Evolutionary conservation across 2,797 vertebrate species (phyloP).

Genomic region (Oceanodroma leucorhoa): DNA sequence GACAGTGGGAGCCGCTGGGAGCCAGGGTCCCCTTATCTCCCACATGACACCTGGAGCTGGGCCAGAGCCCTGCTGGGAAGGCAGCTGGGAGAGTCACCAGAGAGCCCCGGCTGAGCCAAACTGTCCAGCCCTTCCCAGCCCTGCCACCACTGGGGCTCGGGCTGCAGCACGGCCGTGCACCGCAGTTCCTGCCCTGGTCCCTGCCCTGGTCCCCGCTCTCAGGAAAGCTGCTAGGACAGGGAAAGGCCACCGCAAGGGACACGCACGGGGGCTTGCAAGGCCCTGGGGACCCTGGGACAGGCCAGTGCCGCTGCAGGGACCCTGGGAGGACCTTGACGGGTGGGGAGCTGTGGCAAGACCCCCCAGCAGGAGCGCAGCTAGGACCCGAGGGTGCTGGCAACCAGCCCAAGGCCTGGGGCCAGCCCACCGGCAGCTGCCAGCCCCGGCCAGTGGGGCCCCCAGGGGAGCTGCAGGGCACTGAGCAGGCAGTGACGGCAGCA

Average conservation of each 20-base stretch:
- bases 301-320: not conserved
- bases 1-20: not conserved
- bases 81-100: not conserved
- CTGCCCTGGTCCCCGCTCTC: not conserved
- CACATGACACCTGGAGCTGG: not conserved
- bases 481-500: not conserved
- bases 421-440: not conserved
- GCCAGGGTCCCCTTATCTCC: slow-evolving; percentile 28
- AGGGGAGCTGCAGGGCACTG: not conserved
- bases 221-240: not conserved
- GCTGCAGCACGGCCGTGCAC: fast-evolving
- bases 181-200: not conserved
- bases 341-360: not conserved
- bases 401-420: not conserved
- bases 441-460: not conserved
- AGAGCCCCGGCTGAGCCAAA: not conserved
- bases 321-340: fast-evolving
- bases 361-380: not conserved
- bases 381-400: not conserved
- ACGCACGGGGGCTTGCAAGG: fast-evolving
- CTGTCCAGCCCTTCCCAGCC: not conserved
- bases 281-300: not conserved
- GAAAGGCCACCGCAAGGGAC: not conserved
- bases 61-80: not conserved
- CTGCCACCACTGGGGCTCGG: not conserved